Percentiles rank a stretch among this genome's conserved stretches.
These are phyloP conservation scores for Allobates femoralis DNA, from an alignment of 2,797 vertebrate genomes.

Conservation along the genomic window DNA sequence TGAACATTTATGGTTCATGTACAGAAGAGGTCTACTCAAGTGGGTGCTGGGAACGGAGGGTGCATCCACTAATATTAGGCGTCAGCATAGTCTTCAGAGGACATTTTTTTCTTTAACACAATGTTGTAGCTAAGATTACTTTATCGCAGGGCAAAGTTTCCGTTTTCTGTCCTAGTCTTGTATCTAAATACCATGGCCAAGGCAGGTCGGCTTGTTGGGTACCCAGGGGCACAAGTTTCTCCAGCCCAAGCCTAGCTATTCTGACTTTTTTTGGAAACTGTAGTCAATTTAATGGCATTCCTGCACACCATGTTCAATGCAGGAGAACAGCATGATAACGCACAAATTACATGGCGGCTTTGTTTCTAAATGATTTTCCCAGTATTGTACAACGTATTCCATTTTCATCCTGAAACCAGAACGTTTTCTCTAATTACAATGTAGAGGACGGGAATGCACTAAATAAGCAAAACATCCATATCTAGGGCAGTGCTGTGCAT, in stretches of 20 bases:
- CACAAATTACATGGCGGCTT: not conserved
- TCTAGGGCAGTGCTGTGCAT: conserved; percentile 36
- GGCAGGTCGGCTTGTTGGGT: too few relatives aligned
- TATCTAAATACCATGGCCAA: not conserved
- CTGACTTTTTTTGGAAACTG: not conserved
- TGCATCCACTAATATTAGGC: not conserved
- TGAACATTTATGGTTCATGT: too few relatives aligned
- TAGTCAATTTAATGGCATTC: too few relatives aligned
- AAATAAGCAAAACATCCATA: conserved; percentile 35
- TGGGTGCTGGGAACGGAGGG: too few relatives aligned
- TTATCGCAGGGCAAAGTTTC: too few relatives aligned
- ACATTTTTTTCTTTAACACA: too few relatives aligned
- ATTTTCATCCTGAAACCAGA: not conserved
- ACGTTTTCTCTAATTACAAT: conserved; percentile 27
- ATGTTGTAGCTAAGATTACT: too few relatives aligned
- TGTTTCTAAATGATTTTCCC: not conserved
- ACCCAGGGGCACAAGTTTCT: not conserved
- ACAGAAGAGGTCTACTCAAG: too few relatives aligned
- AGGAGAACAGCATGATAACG: not conserved
- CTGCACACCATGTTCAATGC: too few relatives aligned
- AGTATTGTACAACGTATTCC: not conserved
- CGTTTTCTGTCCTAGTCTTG: too few relatives aligned
- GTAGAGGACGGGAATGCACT: conserved; percentile 16
- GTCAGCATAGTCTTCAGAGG: not conserved
- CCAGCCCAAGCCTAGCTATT: not conserved